These are phyloP conservation scores for Procambarus clarkii DNA, from an alignment of 1,140 invertebrate genomes.

Conservation along the genomic window DNA sequence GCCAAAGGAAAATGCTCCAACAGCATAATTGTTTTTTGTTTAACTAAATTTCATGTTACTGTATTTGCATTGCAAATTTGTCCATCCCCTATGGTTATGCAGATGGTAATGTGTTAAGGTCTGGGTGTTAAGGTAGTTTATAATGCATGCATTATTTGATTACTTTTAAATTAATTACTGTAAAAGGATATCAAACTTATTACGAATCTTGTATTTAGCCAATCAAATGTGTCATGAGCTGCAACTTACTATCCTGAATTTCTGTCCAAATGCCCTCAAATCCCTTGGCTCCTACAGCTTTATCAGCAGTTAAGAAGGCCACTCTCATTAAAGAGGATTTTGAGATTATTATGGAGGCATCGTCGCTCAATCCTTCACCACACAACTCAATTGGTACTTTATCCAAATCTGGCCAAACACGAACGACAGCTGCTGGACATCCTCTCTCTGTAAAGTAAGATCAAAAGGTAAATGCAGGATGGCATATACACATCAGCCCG, in stretches of 20 bases:
- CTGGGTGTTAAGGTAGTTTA: not conserved
- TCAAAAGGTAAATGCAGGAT: no score
- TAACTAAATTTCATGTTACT: no score
- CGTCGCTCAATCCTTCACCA: constrained; percentile 85
- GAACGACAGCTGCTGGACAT: constrained; percentile 91
- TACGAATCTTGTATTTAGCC: not conserved
- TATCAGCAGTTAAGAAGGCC: constrained; percentile 90
- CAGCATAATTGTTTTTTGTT: no score
- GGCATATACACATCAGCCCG: no score
- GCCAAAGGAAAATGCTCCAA: no score
- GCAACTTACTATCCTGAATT: constrained; percentile 74
- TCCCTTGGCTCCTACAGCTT: constrained; percentile 87
- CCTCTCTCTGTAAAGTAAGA: constrained; percentile 82
- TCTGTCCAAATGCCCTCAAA: constrained; percentile 94
- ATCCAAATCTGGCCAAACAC: constrained; percentile 88
- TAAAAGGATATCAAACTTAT: not conserved
- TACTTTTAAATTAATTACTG: not conserved
- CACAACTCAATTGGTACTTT: constrained; percentile 90
- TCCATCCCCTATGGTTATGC: not conserved
- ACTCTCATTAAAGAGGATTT: constrained; percentile 88
- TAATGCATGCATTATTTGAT: not conserved
- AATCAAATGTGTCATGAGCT: constrained; percentile 10
- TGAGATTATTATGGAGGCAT: constrained; percentile 89
- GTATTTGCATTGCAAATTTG: not conserved
- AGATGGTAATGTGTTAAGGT: not conserved